Evolutionary conservation across 1,140 invertebrate genomes (phyloP), one percentile per base, ranked within the genome.

Genomic region (Ceratitis capitata): DNA sequence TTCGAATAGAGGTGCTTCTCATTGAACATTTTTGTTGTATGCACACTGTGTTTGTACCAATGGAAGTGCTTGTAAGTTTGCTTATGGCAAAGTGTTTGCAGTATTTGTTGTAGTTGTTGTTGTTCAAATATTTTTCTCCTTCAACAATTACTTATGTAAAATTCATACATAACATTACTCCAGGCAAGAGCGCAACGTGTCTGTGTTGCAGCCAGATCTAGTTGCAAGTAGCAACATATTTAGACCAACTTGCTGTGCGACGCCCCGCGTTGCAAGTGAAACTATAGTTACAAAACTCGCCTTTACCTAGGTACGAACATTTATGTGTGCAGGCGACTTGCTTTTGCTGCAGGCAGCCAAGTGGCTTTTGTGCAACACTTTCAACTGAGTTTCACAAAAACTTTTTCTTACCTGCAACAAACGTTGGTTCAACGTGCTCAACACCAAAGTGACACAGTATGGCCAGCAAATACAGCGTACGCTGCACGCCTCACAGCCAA

Each of bases 101-200:
- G n/a, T n/a, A n/a, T n/a, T n/a, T n/a, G 16, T 45, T 1, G 32
- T 45, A 10, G 39, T 35, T 78, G 35, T n/a, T 45, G 69, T 29
- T 78, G 61, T 39, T 78, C 32, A 78, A 78, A 45, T 23, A 45
- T 45, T 78, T 78, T 78, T 78, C 39, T 78, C 26, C 39, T 78
- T 23, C 69, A 78, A 78, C 69, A 78, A 35, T 78, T 78, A 78
- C 39, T 78, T 78, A 78, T 78, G 69, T 78, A 78, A 78, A 78
- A 78, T 78, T 35, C 69, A 78, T 78, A 39, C 69, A 39, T 39
- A 78, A 78, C 69, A 78, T 78, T 78, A 78, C 69, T 35, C 42
- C 39, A 39, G 69, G 69, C 69, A 78, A 42, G 42, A 42, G 42
- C 45, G 69, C 69, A 78, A 78, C 69, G 69, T 78, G 32, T 42